Evolutionary conservation across 2,113 vertebrate species (phyloP), one percentile per base, ranked within the genome.

Genomic region (Triplophysa dalaica): DNA sequence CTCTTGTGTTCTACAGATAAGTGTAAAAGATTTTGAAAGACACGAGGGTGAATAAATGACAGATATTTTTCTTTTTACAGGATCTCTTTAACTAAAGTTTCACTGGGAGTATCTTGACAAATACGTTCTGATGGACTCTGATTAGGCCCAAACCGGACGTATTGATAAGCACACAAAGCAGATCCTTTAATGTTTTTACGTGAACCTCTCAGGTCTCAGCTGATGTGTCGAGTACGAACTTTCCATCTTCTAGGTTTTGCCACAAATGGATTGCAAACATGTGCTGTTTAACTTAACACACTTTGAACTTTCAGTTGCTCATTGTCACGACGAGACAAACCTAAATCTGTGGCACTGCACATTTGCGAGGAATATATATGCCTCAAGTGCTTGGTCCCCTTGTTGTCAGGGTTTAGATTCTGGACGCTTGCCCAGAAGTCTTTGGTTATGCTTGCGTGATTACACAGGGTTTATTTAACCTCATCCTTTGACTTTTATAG

Each of bases 351-450:
- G 61, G 41, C 63, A 67, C 26, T 60, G 48, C 62, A 64, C 70
- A 22, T 72, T 50, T 17, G 48, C 48, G 29, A 67, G n/a, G 22
- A 56, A 56, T 79, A 70, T 60, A 64, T 48, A 73, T n/a, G 64
- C 66, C 67, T 65, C 69, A 77, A 76, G 80, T 70, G 80, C 77
- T 58, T 43, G 24, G 70, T 79, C 76, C 80, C 80, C 77, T 82
- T 82, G 66, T 84, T 72, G 76, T 76, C 79, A 5, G 58, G 78
- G 83, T 82, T 85, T 19, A 62, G 68, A 58, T 61, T 38, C 66
- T 72, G 80, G 83, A 58, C 66, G 8, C 29, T 10, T 13, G 70
- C 80, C 80, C 80, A 85, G 66, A 24, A 63, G 73, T 82, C 75
- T 79, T 81, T 70, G 79, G 72, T 75, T 81, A 68, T 58, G 43